Conservation (phyloP, 2,797 vertebrate genomes). For the Poeciliopsis paucimaculata region DNA sequence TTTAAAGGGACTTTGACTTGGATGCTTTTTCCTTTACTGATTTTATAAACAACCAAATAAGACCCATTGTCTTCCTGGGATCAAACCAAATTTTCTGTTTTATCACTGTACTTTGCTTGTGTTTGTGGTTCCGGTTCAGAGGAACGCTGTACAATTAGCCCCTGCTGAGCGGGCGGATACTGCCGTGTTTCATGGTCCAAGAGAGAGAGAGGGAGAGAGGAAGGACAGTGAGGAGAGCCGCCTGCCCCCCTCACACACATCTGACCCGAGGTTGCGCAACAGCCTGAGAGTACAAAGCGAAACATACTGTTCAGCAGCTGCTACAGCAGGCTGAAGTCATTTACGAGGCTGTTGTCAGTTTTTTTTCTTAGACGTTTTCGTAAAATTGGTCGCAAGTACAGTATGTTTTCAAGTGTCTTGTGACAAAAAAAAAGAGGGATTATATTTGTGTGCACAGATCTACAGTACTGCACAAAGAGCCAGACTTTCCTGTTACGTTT, state of each 20-base stretch:
- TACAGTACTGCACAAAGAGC: background rate
- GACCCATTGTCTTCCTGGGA: background rate
- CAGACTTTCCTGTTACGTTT: background rate
- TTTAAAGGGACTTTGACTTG: background rate
- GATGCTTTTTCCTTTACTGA: background rate
- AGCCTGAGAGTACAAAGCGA: slow-evolving; percentile 56
- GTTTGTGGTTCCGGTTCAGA: slow-evolving; percentile 75
- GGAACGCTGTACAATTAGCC: slow-evolving; percentile 75
- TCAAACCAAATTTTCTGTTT: slow-evolving; percentile 1
- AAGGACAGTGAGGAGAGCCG: slow-evolving; percentile 58
- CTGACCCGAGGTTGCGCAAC: slow-evolving; percentile 75
- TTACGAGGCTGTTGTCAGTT: slow-evolving; percentile 27
- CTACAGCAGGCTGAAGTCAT: slow-evolving; percentile 39
- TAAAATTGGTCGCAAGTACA: slow-evolving; percentile 11
- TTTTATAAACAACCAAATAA: background rate
- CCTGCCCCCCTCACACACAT: slow-evolving; percentile 67
- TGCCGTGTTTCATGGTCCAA: slow-evolving; percentile 71
- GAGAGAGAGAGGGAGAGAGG: slow-evolving; percentile 64
- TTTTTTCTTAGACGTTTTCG: slow-evolving; percentile 5
- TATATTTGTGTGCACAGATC: background rate
- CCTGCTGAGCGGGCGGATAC: slow-evolving; percentile 80
- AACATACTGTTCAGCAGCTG: slow-evolving; percentile 55
- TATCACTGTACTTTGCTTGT: slow-evolving; percentile 21
- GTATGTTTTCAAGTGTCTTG: background rate
- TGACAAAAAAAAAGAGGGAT: background rate